Conservation (phyloP, 2,113 vertebrate genomes). For the Tragelaphus scriptus region DNA sequence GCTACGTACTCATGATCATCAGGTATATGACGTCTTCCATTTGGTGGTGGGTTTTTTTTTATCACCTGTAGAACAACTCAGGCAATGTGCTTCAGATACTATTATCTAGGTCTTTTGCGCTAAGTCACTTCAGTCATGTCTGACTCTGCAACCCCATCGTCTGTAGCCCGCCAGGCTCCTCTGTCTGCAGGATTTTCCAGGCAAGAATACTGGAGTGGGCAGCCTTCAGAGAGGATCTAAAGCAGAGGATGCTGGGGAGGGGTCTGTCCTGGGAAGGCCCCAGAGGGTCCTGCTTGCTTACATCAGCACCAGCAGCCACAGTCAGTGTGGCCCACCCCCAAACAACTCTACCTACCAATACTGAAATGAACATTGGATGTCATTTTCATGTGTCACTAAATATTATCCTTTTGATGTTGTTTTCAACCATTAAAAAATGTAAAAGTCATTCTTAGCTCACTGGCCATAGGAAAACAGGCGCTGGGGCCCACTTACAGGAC, state of each 20-base stretch:
- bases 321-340: no score
- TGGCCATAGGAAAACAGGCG: background rate
- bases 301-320: background rate
- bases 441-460: background rate
- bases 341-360: background rate
- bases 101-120: background rate
- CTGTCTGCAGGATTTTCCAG: background rate
- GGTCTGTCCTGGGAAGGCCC: background rate
- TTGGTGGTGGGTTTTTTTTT: background rate
- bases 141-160: background rate
- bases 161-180: background rate
- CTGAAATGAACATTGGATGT: background rate
- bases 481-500: rapidly evolving
- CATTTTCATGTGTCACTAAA: background rate
- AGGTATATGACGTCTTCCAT: background rate
- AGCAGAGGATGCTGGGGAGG: background rate
- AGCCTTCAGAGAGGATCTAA: background rate
- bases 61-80: background rate
- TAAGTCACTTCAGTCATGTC: background rate
- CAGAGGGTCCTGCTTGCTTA: background rate
- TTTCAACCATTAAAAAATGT: background rate
- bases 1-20: background rate
- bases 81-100: background rate
- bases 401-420: background rate
- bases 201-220: background rate